Base-by-base conservation (phyloP, 23 tunicate species). In the Clavelina lepadiformis region DNA sequence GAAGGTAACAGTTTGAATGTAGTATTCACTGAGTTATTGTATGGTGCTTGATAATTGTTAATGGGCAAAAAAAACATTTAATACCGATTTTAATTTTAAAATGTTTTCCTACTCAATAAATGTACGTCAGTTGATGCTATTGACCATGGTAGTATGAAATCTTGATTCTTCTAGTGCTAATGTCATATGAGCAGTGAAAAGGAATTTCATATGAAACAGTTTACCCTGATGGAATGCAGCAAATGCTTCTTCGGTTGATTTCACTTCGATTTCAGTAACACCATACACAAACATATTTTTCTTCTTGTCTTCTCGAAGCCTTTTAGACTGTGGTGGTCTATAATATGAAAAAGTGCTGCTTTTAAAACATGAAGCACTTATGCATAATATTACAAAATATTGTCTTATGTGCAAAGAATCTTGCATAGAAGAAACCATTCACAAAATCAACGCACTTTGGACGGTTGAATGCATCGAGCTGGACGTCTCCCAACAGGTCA, bases 201-300 rank as follows among this genome's bases (percentile, higher is more conserved):
- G n/a, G n/a, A n/a, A n/a, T n/a, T n/a, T n/a, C n/a, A n/a, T n/a
- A n/a, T n/a, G n/a, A n/a, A n/a, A n/a, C n/a, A n/a, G n/a, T 41
- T 41, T 41, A 8, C 15, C 95, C 41, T 75, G 87, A 62, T 81
- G 81, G 29, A 89, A 81, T 29, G 74, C 88, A 11, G 67, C 55
- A 58, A 81, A 89, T 0, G 97, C 97, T 47, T 89, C 97, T 47
- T 89, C 89, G 13, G 97, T 81, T 27, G 83, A 67, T 38, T 63
- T 80, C 2, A 89, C 81, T 58, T 89, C 97, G 49, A 89, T 70
- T 64, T 89, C 74, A 2, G 73, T 54, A 21, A 77, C 83, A 8
- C 89, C 97, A 31, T 77, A 89, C 3, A 81, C 89, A 68, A 76
- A 89, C 89, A 89, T 81, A 69, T 76, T 81, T 37, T 75, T 78